phyloP scores from a whole-genome alignment of 1,140 invertebrate species.

The Pollicipes pollicipes region DNA sequence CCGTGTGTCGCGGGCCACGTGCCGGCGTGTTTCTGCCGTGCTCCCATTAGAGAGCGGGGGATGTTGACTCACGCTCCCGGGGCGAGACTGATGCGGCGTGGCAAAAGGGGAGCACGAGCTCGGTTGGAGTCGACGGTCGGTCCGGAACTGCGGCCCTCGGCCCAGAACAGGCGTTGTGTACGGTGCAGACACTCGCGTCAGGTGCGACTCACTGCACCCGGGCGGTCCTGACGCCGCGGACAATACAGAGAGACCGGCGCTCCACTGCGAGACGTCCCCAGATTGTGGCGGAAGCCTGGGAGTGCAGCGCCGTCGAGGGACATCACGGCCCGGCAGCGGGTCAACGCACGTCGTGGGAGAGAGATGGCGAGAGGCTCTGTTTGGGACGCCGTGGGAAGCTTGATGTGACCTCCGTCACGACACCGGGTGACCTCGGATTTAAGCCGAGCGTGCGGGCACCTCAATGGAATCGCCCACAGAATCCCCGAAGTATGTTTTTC shows the following conservation, averaged over 20 bases:
- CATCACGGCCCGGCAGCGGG: too few relatives aligned
- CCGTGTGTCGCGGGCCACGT: neutral
- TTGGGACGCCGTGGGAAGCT: neutral
- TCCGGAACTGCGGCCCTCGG: neutral
- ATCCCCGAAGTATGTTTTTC: too few relatives aligned
- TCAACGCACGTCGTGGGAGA: neutral
- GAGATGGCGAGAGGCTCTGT: neutral
- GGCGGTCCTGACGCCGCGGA: too few relatives aligned
- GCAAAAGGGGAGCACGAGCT: neutral
- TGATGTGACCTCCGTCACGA: too few relatives aligned
- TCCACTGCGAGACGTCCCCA: too few relatives aligned
- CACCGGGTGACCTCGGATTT: too few relatives aligned
- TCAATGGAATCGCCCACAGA: too few relatives aligned
- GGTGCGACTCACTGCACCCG: too few relatives aligned
- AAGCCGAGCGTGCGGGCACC: too few relatives aligned
- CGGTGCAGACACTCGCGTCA: neutral
- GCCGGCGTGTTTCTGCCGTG: neutral
- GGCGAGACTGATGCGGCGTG: neutral
- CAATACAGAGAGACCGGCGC: too few relatives aligned
- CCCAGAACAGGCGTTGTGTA: neutral
- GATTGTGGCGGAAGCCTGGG: too few relatives aligned
- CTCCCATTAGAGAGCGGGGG: neutral
- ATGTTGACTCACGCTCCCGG: neutral
- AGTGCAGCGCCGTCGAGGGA: too few relatives aligned
- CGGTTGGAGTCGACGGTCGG: neutral